Conservation (phyloP, 2,113 vertebrate genomes). For the Equus quagga region DNA sequence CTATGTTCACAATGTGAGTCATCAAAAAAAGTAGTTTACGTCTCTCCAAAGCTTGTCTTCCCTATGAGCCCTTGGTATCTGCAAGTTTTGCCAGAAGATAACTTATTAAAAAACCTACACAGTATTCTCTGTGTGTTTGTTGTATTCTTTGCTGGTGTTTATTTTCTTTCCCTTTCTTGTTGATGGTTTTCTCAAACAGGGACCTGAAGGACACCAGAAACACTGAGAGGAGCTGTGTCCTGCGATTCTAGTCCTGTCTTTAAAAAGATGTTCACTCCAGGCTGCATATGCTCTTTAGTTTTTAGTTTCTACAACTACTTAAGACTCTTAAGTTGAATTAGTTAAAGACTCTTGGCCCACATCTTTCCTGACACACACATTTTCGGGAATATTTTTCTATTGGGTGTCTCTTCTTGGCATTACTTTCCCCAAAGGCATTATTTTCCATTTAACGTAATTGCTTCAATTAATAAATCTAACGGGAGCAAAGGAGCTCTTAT, state of each 20-base stretch:
- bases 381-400: constrained; percentile 69
- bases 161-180: background rate
- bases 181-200: background rate
- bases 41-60: background rate
- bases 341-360: background rate
- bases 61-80: background rate
- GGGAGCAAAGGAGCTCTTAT: constrained; percentile 42
- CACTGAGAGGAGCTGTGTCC: background rate
- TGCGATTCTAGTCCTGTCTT: background rate
- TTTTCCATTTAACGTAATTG: constrained; percentile 79
- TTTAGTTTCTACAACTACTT: constrained; percentile 34
- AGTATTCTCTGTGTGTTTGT: background rate
- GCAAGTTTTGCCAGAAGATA: background rate
- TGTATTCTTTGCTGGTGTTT: background rate
- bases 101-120: background rate
- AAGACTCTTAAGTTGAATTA: constrained; percentile 10
- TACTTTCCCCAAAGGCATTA: constrained; percentile 80
- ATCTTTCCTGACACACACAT: background rate
- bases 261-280: background rate
- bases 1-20: background rate
- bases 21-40: background rate
- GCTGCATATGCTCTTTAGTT: background rate
- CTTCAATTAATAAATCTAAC: constrained; percentile 74
- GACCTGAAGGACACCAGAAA: background rate
- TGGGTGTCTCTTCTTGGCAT: constrained; percentile 61